These are phyloP conservation scores for Phainopepla nitens DNA, from an alignment of 2,113 vertebrate species.

Conservation along the genomic window DNA sequence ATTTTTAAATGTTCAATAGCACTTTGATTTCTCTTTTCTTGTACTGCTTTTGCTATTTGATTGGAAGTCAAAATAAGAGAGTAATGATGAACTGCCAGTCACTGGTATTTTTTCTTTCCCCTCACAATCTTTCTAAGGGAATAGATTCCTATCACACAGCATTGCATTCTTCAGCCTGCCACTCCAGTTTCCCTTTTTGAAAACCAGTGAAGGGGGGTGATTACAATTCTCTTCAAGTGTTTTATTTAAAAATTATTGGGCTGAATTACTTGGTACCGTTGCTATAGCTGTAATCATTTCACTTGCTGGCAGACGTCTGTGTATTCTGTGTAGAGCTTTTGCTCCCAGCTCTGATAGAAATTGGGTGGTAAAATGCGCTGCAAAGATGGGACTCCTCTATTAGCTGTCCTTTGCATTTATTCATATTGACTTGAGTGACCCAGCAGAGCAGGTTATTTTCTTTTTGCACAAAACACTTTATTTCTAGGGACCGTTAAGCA, in stretches of 20 bases:
- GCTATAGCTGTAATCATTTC: background rate
- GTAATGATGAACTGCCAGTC: background rate
- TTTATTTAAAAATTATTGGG: slow-evolving; percentile 10
- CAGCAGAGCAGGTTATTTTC: background rate
- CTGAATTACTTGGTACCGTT: background rate
- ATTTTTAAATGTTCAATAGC: slow-evolving; percentile 20
- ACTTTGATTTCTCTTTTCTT: slow-evolving; percentile 4
- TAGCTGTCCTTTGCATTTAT: background rate
- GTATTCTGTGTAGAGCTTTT: background rate
- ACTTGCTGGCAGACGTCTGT: background rate
- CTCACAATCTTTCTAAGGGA: background rate
- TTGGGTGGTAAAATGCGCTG: background rate
- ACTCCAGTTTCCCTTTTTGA: background rate
- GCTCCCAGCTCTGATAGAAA: background rate
- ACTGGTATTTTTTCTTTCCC: background rate
- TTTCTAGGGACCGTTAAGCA: background rate
- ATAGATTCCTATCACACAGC: background rate
- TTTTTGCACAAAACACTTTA: background rate
- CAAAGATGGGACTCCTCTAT: background rate
- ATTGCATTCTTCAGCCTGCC: background rate
- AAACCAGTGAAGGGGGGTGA: background rate
- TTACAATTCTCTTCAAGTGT: background rate
- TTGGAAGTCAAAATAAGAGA: slow-evolving; percentile 12
- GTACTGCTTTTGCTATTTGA: background rate
- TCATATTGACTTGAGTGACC: background rate